Base-by-base conservation (phyloP, 2,888 invertebrate species). In the Chalcosyrphus nemorum region DNA sequence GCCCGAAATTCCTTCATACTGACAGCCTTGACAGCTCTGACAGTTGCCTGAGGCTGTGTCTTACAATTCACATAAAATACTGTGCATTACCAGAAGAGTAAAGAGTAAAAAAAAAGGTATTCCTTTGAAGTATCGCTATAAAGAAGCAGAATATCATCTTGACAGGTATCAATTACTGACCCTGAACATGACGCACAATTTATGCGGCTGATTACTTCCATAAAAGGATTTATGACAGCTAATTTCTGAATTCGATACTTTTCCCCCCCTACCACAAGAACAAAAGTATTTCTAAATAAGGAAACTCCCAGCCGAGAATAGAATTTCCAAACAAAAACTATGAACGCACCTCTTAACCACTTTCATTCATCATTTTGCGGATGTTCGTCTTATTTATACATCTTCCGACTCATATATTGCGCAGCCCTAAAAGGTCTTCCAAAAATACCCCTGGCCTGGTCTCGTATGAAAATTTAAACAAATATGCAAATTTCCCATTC, bases 381-480 rank as follows among this genome's bases (percentile, higher is more conserved):
- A 41, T 32, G 13, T 29, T 56, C 13, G 17, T 35, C 13, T 27
- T 32, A 38, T 29, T 21, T 29, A 24, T 13, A 35, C 50, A 50
- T 41, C 7, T 13, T 43, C 21, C n/a, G n/a, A n/a, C n/a, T n/a
- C n/a, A 59, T n/a, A 15, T 61, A 76, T n/a, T 29, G 4, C 13
- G n/a, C 35, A 54, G 54, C 47, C 68, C 61, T 52, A 65, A 70
- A 77, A 77, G 77, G 77, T 70, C 54, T 68, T 77, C 77, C 70
- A 45, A 77, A 77, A 77, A 70, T 77, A 77, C 15, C 47, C 50
- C 1, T 15, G 11, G 24, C 38, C 45, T 5, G 43, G 38, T 29
- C 52, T 54, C 21, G 63, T 59, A n/a, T 61, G 35, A 13, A 27
- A 81, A 35, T 54, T 43, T 41, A 43, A 66, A 24, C 21, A 41